Conservation (phyloP, 2,888 invertebrate genomes). For the Drosophila nr. perissopoda region DNA sequence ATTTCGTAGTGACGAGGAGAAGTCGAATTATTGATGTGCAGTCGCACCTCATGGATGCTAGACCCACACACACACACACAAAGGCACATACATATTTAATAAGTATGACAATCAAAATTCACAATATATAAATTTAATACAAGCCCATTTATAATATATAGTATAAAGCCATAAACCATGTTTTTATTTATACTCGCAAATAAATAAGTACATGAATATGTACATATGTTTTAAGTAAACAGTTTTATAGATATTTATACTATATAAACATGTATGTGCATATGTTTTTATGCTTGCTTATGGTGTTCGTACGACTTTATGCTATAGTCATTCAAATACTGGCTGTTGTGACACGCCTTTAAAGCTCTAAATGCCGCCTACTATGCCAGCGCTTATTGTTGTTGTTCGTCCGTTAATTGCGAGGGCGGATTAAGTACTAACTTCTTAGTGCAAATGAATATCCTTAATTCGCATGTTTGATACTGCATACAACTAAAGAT, state of each 20-base stretch:
- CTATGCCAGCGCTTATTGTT: slow-evolving; percentile 27
- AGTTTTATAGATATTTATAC: not conserved
- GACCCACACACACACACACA: not conserved
- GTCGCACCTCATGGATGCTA: slow-evolving; percentile 17
- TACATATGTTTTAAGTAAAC: slow-evolving; percentile 1
- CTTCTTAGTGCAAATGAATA: not conserved
- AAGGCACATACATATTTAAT: not conserved
- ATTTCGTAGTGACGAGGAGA: slow-evolving; percentile 12
- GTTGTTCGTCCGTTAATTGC: slow-evolving; percentile 16
- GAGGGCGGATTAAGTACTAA: slow-evolving; percentile 20
- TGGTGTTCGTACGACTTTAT: slow-evolving; percentile 12
- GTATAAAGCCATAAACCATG: not conserved
- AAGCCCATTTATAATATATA: not conserved
- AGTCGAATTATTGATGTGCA: slow-evolving; percentile 29
- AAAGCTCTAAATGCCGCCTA: slow-evolving; percentile 43
- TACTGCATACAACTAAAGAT: not conserved
- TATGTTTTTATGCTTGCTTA: slow-evolving; percentile 19
- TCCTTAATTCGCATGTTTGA: not conserved
- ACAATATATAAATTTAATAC: slow-evolving; percentile 12
- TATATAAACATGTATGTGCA: slow-evolving; percentile 1
- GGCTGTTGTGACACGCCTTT: slow-evolving; percentile 40
- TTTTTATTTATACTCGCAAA: not conserved
- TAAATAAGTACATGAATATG: not conserved
- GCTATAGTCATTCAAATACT: slow-evolving; percentile 39
- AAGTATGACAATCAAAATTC: slow-evolving; percentile 3